A percentile compares a stretch with the other conserved stretches of the same genome.
Conservation (phyloP, 2,888 invertebrate species). For the Sycophila texana region DNA sequence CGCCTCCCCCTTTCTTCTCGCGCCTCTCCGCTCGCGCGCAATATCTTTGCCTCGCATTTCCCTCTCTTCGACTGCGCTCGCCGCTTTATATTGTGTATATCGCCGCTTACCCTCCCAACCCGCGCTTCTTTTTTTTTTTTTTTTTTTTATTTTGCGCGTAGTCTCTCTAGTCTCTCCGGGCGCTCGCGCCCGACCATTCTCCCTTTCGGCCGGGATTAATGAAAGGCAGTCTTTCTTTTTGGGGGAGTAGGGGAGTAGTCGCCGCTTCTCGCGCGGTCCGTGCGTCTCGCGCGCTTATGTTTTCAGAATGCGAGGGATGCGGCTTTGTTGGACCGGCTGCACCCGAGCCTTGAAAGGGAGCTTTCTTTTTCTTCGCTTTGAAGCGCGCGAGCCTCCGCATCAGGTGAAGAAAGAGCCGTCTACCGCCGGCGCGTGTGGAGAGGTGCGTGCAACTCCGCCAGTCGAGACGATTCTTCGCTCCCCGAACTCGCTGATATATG, state of each 20-base stretch:
- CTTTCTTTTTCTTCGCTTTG: slow-evolving; percentile 22
- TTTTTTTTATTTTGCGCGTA: neutral
- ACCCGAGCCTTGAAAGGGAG: slow-evolving; percentile 7
- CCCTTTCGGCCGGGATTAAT: neutral
- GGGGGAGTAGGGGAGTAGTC: too few relatives aligned
- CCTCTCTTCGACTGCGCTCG: neutral
- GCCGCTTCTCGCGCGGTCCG: neutral
- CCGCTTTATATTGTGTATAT: neutral
- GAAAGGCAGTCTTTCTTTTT: neutral
- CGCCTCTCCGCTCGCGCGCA: slow-evolving; percentile 5
- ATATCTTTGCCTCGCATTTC: neutral
- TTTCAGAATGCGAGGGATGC: slow-evolving; percentile 18
- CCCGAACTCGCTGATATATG: too few relatives aligned
- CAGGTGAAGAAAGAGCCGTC: slow-evolving; percentile 24
- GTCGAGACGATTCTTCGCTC: neutral
- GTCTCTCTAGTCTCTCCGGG: neutral
- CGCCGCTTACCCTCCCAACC: slow-evolving; percentile 6
- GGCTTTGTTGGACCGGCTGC: slow-evolving; percentile 12
- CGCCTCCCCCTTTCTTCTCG: slow-evolving; percentile 1
- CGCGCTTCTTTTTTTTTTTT: neutral
- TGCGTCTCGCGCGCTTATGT: neutral
- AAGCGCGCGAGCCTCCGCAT: neutral
- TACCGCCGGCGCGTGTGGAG: neutral
- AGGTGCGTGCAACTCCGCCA: too few relatives aligned
- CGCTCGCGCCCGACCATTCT: neutral